A percentile compares a stretch with the other conserved stretches of the same genome.
phyloP scores from a whole-genome alignment of 2,113 vertebrate genomes.

The Octodon degus region DNA sequence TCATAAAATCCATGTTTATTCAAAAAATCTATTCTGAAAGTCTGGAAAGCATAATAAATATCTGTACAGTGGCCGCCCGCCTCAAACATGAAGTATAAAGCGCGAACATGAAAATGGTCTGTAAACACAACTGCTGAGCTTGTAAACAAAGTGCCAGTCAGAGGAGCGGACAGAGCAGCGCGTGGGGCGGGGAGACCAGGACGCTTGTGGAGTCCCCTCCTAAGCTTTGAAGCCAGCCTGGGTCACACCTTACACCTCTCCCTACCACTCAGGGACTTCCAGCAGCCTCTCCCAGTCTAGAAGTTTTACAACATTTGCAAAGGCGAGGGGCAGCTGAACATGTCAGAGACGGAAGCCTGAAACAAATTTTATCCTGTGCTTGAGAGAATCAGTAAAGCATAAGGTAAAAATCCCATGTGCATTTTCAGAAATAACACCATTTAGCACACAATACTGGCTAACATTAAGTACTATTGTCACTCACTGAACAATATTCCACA shows the following conservation, averaged over 20 bases:
- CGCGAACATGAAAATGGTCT: neutral
- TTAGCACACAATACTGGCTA: neutral
- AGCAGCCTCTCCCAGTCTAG: neutral
- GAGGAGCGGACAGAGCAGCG: neutral
- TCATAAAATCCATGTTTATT: slow-evolving; percentile 87
- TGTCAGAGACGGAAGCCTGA: slow-evolving; percentile 3
- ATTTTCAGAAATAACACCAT: neutral
- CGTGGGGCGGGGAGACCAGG: neutral
- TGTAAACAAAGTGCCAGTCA: slow-evolving; percentile 75
- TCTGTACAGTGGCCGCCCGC: slow-evolving; percentile 79
- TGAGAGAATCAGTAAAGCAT: neutral
- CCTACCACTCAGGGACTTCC: neutral
- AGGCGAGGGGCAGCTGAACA: neutral
- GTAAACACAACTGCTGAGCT: slow-evolving; percentile 77
- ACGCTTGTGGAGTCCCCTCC: neutral
- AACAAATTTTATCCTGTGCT: neutral
- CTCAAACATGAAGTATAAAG: slow-evolving; percentile 75
- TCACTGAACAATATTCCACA: neutral
- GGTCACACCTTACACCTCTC: neutral
- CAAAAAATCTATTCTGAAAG: slow-evolving; percentile 85
- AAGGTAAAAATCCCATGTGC: neutral
- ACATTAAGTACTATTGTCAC: neutral
- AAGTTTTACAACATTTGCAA: neutral
- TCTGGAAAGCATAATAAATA: slow-evolving; percentile 86
- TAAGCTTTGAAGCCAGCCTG: neutral